Evolutionary conservation across 64 coral and sea anemone genomes (phyloP), one percentile per base, ranked within the genome.

Genomic region (Actinia equina): DNA sequence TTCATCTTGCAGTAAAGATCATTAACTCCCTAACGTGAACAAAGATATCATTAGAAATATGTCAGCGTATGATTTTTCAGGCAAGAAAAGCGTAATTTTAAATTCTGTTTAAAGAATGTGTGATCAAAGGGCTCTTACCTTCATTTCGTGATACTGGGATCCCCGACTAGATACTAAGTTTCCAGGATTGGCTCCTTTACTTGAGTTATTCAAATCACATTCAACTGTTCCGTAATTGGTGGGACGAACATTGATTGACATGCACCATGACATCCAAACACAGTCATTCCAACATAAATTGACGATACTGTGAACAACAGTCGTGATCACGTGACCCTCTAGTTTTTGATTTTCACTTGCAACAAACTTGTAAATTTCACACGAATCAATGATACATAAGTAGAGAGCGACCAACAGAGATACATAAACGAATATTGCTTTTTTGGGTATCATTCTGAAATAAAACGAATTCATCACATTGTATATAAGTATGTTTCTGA

Each of bases 131-230:
- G 46, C 3, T 49, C 71, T 59, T 54, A 88, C 86, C 86, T 23
- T 22, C 76, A 80, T 79, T 52, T 79, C n/a, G 59, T 80, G 71
- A 20, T 79, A 79, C 17, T 56, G 74, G 59, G 11, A 79, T 80
- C 76, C 86, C 37, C 7, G 13, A 1, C 67, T 88, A 22, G 53
- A 17, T 44, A 61, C 71, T 16, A 80, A 44, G 30, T 59, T 56
- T 14, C 43, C 53, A 79, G 76, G 86, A 77, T 79, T 77, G 43
- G 86, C 86, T 7, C 30, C 43, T 44, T 62, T 79, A 17, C 53
- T 88, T 43, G 86, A 80, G 43, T 88, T 88, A 25, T 88, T 88
- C 2, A 88, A 41, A 19, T 88, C 86, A 88, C 86, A 88, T 57
- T 71, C 77, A 57, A 88, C 51, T 52, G 18, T 53, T 15, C 76